These are phyloP conservation scores for Nasalis larvatus DNA, from an alignment of 2,113 vertebrate species.

Conservation along the genomic window DNA sequence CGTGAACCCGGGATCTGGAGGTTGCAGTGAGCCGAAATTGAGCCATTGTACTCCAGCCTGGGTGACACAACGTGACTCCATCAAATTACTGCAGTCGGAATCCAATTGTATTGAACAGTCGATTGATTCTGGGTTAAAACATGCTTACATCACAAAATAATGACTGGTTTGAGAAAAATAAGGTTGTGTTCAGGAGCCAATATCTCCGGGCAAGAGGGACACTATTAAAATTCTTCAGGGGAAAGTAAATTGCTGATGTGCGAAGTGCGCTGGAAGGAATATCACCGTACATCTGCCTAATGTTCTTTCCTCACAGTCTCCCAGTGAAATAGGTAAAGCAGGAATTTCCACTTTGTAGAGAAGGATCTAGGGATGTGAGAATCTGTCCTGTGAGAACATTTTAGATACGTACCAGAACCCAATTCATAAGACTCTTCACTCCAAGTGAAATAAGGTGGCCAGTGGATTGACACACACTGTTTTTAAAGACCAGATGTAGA, in stretches of 20 bases:
- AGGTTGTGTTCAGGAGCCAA: neutral
- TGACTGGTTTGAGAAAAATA: constrained; percentile 51
- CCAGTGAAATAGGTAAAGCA: neutral
- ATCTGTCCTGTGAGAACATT: rapidly evolving
- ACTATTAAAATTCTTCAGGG: constrained; percentile 10
- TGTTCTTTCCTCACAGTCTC: neutral
- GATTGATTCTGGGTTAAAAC: constrained; percentile 59
- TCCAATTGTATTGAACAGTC: constrained; percentile 72
- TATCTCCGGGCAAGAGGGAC: neutral
- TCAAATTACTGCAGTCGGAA: constrained; percentile 71
- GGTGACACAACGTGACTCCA: too few species aligned
- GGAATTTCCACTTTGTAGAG: neutral
- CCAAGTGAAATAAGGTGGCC: neutral
- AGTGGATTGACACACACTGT: neutral
- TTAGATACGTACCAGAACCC: neutral
- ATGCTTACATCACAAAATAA: constrained; percentile 57
- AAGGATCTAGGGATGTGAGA: neutral
- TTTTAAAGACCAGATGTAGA: neutral
- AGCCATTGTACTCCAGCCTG: too few species aligned
- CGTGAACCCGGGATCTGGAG: too few species aligned
- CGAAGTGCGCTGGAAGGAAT: neutral
- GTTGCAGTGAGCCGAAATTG: too few species aligned
- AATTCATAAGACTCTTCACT: neutral
- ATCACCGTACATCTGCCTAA: neutral
- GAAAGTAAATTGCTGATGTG: neutral